These are phyloP conservation scores for Emydocephalus ijimae DNA, from an alignment of 2,113 vertebrate genomes.

Conservation along the genomic window DNA sequence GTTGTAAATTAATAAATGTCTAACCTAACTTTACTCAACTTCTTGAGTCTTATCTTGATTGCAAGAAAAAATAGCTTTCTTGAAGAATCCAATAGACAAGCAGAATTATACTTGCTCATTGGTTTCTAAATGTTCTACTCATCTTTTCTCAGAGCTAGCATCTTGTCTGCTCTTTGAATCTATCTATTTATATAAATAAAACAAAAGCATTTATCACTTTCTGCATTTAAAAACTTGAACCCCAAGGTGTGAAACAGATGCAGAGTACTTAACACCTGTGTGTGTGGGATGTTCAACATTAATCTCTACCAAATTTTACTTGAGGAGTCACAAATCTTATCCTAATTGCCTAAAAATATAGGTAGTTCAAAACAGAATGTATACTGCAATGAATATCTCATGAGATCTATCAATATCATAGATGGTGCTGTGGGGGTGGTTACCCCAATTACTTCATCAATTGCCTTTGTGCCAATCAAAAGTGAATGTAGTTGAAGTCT, in stretches of 20 bases:
- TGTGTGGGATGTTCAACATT: conserved; percentile 9
- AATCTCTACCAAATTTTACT: conserved; percentile 27
- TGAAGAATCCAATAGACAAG: conserved; percentile 50
- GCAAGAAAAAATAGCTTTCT: conserved; percentile 20
- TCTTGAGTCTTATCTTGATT: neutral
- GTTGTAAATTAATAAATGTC: neutral
- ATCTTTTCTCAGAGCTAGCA: conserved; percentile 32
- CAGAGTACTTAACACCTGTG: conserved; percentile 22
- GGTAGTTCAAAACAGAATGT: neutral
- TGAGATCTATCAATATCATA: neutral
- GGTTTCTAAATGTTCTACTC: conserved; percentile 28
- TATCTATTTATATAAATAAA: conserved; percentile 23
- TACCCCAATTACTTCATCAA: neutral
- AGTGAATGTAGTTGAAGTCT: neutral
- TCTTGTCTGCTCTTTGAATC: conserved; percentile 48
- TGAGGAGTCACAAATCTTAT: conserved; percentile 22
- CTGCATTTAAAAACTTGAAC: conserved; percentile 32
- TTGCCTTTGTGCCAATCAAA: neutral
- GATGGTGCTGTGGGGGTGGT: neutral
- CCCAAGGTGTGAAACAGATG: conserved; percentile 40
- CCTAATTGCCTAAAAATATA: neutral
- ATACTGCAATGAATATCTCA: conserved; percentile 6
- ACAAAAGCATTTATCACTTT: conserved; percentile 53
- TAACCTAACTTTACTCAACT: neutral
- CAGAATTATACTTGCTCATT: conserved; percentile 40